Base-by-base conservation (phyloP, 2,113 vertebrate genomes). In the Sturnus vulgaris region DNA sequence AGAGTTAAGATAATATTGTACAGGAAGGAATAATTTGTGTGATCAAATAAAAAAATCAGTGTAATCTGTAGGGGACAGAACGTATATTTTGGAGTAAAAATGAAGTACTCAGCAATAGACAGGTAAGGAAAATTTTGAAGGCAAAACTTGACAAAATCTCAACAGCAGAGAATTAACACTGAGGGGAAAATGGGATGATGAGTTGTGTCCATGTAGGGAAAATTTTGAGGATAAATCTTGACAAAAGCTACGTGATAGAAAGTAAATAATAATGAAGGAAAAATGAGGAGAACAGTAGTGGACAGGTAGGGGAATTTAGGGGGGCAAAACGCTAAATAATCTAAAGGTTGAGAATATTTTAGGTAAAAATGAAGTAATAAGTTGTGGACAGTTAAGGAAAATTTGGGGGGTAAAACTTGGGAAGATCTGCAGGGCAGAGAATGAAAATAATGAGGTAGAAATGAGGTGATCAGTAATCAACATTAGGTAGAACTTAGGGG, bases 191-290 rank as follows among this genome's bases (percentile, higher is more conserved):
- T 21, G 24, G 18, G 11, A 37, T 44, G 18, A 27, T 42, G 17
- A 55, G 52, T n/a, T 20, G 5, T 55, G 52, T 10, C 9, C 16
- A 42, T 27, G 12, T 3, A 15, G 16, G 30, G 17, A n/a, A 25
- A 60, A 27, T 7, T 47, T 31, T 5, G 21, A 27, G 12, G 21
- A 12, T 24, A 49, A 39, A 50, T 39, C n/a, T 33, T 39, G n/a
- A 61, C 0, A 76, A 1, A 99, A 99, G 85, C 27, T 40, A 33
- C 16, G 25, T 33, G 6, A 16, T 25, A 49, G 22, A 39, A 61
- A 61, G 1, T 24, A 18, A 37, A 37, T 47, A 37, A 66, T 60
- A 15, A 5, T 61, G 35, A 33, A 61, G 46, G 10, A 7, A 61
- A 12, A 50, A 40, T 53, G 49, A 53, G 31, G 37, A 33, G 39